Evolutionary conservation across 1,140 invertebrate species (phyloP).

Genomic region (Pinna nobilis): DNA sequence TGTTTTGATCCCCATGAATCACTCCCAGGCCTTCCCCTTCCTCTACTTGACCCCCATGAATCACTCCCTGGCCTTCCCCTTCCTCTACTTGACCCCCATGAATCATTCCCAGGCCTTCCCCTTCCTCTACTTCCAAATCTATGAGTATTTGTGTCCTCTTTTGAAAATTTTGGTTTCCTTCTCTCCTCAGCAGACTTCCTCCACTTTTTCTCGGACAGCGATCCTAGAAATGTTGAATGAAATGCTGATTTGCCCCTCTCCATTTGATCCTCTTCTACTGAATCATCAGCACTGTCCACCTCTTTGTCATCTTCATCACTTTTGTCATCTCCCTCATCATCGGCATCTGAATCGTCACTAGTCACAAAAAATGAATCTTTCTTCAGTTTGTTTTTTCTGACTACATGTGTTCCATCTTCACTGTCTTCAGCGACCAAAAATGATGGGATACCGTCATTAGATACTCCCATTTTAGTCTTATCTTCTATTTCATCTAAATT

Average conservation of each 20-base stretch:
- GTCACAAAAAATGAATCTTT: slow-evolving; percentile 49
- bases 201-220: slow-evolving; percentile 16
- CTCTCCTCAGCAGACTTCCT: neutral
- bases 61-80: neutral
- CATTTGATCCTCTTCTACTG: slow-evolving; percentile 2
- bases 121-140: neutral
- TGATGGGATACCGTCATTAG: neutral
- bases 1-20: slow-evolving; percentile 10
- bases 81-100: neutral
- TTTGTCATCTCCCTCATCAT: slow-evolving; percentile 9
- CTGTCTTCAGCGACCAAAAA: slow-evolving; percentile 17
- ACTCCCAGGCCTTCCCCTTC: neutral
- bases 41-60: neutral
- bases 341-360: slow-evolving; percentile 21
- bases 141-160: neutral
- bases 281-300: slow-evolving; percentile 6
- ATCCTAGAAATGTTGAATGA: slow-evolving; percentile 11
- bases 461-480: slow-evolving; percentile 9
- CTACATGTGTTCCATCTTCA: neutral
- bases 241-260: slow-evolving; percentile 13
- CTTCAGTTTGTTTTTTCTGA: slow-evolving; percentile 4
- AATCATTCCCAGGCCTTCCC: slow-evolving; percentile 1
- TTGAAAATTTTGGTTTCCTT: neutral
- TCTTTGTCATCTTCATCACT: neutral
- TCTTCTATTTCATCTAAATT: slow-evolving; percentile 39